phyloP scores from a whole-genome alignment of 2,888 invertebrate genomes.

The Plagodis pulveraria region DNA sequence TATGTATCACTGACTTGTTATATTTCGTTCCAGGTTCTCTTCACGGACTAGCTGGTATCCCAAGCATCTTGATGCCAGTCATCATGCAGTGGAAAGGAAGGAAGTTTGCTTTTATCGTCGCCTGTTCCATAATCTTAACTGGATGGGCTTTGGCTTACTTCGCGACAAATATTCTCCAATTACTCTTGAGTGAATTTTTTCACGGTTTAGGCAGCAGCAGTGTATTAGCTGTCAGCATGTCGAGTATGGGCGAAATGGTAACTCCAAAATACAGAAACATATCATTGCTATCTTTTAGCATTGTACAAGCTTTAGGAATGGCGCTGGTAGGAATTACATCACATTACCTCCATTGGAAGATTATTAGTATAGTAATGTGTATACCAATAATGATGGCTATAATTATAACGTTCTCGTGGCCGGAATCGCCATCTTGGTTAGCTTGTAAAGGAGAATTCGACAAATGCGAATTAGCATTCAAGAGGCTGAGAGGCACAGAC shows the following conservation, averaged over 20 bases:
- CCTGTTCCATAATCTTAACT: not conserved
- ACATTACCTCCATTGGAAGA: slow-evolving; percentile 10
- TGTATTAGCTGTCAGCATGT: slow-evolving; percentile 1
- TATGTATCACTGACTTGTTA: not conserved
- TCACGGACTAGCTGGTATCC: not conserved
- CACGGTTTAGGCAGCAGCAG: slow-evolving; percentile 25
- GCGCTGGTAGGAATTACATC: slow-evolving; percentile 11
- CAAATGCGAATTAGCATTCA: slow-evolving; percentile 34
- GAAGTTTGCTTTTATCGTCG: slow-evolving; percentile 5
- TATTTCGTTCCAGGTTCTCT: not conserved
- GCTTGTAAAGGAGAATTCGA: slow-evolving; percentile 36
- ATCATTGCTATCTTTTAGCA: slow-evolving; percentile 14
- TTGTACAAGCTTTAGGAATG: slow-evolving; percentile 20
- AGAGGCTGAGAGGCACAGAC: slow-evolving; percentile 34
- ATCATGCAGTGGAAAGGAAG: slow-evolving; percentile 5
- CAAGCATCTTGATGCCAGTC: not conserved
- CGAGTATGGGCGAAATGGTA: slow-evolving; percentile 11
- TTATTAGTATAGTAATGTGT: slow-evolving; percentile 2
- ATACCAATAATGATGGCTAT: not conserved
- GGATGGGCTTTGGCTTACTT: slow-evolving; percentile 6
- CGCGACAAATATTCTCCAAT: not conserved
- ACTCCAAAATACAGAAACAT: slow-evolving; percentile 17
- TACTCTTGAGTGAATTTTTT: slow-evolving; percentile 5
- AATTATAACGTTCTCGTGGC: slow-evolving; percentile 20
- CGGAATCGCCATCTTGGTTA: slow-evolving; percentile 37